phyloP scores from a whole-genome alignment of 1,140 invertebrate genomes.

The Hyles vespertilio region DNA sequence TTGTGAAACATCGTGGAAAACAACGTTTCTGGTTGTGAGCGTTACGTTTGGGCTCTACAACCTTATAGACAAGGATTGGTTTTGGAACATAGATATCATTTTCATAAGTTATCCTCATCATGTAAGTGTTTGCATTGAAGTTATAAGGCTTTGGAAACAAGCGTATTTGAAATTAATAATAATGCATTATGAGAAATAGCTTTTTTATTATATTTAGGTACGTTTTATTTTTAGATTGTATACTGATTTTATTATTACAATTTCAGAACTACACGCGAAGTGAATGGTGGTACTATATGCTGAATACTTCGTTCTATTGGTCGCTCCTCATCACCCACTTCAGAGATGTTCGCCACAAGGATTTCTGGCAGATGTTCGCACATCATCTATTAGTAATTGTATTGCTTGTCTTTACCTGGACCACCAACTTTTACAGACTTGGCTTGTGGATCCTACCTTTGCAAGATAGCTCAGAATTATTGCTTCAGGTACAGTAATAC shows the following conservation, averaged over 20 bases:
- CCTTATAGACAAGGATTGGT: constrained; percentile 95
- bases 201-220: too few relatives aligned
- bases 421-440: constrained; percentile 94
- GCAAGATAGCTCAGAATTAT: constrained; percentile 82
- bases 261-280: constrained; percentile 81
- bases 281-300: constrained; percentile 97
- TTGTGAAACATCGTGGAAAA: constrained; percentile 93
- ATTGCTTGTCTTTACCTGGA: constrained; percentile 94
- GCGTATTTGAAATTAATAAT: too few relatives aligned
- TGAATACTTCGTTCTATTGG: constrained; percentile 97
- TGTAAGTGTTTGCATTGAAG: constrained; percentile 45
- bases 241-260: constrained; percentile 1
- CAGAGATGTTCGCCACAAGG: constrained; percentile 93
- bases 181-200: too few relatives aligned
- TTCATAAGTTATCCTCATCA: constrained; percentile 88
- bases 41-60: constrained; percentile 90
- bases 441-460: constrained; percentile 93
- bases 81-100: constrained; percentile 94
- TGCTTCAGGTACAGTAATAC: too few relatives aligned
- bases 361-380: constrained; percentile 99
- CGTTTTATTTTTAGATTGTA: too few relatives aligned
- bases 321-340: constrained; percentile 95
- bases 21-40: constrained; percentile 89
- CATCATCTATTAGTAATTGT: constrained; percentile 96
- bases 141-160: too few relatives aligned